Conservation (phyloP, 2,888 invertebrate genomes). For the Rhopalosiphum nymphaeae region DNA sequence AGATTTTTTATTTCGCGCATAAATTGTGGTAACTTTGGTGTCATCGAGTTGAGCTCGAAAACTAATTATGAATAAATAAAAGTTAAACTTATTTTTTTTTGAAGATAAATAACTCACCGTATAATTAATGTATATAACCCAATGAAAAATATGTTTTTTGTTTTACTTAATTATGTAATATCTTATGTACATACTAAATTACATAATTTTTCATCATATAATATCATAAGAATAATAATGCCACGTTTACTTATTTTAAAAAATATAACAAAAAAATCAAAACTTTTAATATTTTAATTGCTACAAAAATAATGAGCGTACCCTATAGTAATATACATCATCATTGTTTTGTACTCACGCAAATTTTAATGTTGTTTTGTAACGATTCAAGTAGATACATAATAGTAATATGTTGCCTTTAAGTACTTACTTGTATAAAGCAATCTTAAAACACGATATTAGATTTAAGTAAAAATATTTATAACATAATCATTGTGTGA, state of each 20-base stretch:
- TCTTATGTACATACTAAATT: constrained; percentile 7
- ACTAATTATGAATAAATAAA: constrained; percentile 30
- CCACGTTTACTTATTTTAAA: not conserved
- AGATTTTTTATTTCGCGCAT: not conserved
- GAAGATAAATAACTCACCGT: not conserved
- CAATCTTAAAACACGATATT: not conserved
- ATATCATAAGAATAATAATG: not conserved
- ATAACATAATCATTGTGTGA: not conserved
- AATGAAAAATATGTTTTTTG: not conserved
- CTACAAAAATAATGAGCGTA: not conserved
- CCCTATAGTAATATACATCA: not conserved
- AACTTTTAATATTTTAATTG: not conserved
- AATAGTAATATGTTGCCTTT: not conserved
- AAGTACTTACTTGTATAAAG: not conserved
- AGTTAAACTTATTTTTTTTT: not conserved
- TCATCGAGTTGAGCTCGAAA: not conserved
- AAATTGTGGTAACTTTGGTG: not conserved
- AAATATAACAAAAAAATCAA: not conserved
- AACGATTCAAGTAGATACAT: not conserved
- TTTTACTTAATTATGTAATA: not conserved
- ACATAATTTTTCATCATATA: not conserved
- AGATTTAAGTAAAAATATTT: not conserved
- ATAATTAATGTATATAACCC: not conserved
- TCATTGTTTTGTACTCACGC: not conserved
- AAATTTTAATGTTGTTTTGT: not conserved